Base-by-base conservation (phyloP, 2,888 invertebrate species). In the Dicycla oo region DNA sequence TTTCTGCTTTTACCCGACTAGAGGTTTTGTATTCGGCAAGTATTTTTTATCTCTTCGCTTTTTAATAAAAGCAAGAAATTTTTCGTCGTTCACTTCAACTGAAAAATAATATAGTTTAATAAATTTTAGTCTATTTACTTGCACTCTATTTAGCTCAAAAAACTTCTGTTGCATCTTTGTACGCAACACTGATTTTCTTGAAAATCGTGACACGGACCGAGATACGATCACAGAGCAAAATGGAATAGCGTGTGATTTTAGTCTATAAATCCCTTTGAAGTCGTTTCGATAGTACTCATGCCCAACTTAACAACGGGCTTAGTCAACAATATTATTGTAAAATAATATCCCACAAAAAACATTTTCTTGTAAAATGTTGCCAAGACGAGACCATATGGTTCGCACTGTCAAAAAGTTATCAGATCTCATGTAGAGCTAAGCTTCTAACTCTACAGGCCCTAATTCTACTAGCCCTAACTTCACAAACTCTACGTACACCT, bases 191-290 rank as follows among this genome's bases (percentile, higher is more conserved):
- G 63, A 47, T 64, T 64, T 38, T 47, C 3, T 66, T 30, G 30
- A 47, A 69, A 15, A 60, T 20, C 57, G 57, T 45, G 38, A 58
- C 45, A 30, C 38, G 26, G 49, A 30, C 65, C 20, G 20, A 23
- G 51, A 77, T 49, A n/a, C n/a, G n/a, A n/a, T n/a, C 26, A 68
- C 38, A 57, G 11, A 45, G 20, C 40, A n/a, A 43, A 57, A 58
- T 54, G 18, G 4, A 69, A 47, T 62, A 73, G 40, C 3, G 30
- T 54, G 45, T 64, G 53, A 54, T 64, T 51, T 63, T 26, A 56
- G 54, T 26, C 26, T 34, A 67, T n/a, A 64, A 23, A 67, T 68
- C 38, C n/a, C 38, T 51, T 68, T 68, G 49, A 53, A 53, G 69
- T 53, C 18, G 40, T 43, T 15, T 13, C 15, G 18, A 43, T 43